Conservation (phyloP, 2,113 vertebrate genomes). For the Sardina pilchardus region DNA sequence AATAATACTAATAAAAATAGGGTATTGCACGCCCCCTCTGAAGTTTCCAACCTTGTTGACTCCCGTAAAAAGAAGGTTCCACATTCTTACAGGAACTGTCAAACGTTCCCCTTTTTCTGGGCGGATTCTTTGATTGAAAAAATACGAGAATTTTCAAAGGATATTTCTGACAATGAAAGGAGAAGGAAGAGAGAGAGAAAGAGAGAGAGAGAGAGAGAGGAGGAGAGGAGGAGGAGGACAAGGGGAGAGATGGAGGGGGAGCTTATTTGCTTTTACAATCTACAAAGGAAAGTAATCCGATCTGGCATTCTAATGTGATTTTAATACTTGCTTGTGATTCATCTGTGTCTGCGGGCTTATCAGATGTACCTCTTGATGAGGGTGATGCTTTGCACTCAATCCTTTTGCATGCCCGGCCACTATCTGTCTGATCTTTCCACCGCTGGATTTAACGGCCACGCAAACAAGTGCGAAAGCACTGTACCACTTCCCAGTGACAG, state of each 20-base stretch:
- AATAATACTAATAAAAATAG: not conserved
- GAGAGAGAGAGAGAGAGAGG: not conserved
- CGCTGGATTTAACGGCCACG: conserved; percentile 49
- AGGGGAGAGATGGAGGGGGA: not conserved
- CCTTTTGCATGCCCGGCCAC: conserved; percentile 37
- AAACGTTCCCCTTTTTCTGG: conserved; percentile 42
- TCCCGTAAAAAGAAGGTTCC: conserved; percentile 29
- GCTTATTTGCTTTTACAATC: conserved; percentile 50
- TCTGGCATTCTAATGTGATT: conserved; percentile 55
- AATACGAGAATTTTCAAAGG: conserved; percentile 50
- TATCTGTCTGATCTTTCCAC: conserved; percentile 37
- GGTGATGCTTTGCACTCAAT: conserved; percentile 49
- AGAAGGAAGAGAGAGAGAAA: conserved; percentile 29
- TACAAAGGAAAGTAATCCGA: conserved; percentile 57
- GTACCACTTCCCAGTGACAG: conserved; percentile 15
- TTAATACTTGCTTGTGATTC: conserved; percentile 51
- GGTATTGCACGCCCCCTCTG: conserved; percentile 18
- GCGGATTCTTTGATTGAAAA: conserved; percentile 35
- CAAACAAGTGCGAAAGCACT: conserved; percentile 36
- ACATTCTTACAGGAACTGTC: conserved; percentile 38
- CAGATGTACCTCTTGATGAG: conserved; percentile 54
- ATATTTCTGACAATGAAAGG: conserved; percentile 41
- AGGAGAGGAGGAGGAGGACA: not conserved
- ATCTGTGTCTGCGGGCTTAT: conserved; percentile 57
- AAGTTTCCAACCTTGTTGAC: conserved; percentile 33